phyloP scores from a whole-genome alignment of 2,113 vertebrate species.

The Poeciliopsis occidentalis region DNA sequence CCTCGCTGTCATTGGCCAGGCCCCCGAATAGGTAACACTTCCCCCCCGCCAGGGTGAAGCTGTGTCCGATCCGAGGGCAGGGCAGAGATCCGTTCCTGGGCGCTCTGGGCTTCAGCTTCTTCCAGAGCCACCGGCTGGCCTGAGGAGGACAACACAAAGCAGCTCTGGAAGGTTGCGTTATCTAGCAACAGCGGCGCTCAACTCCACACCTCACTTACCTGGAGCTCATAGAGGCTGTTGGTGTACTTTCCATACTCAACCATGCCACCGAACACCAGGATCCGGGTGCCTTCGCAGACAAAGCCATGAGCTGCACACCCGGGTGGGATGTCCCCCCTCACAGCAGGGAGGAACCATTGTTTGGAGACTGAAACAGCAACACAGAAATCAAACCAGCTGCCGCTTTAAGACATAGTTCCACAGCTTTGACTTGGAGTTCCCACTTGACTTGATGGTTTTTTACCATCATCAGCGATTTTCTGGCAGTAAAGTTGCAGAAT shows the following conservation, averaged over 20 bases:
- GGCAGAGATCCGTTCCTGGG: conserved; percentile 86
- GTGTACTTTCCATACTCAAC: conserved; percentile 98
- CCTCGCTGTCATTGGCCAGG: conserved; percentile 92
- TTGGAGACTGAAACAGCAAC: conserved; percentile 82
- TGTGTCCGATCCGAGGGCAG: conserved; percentile 90
- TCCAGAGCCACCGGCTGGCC: conserved; percentile 98
- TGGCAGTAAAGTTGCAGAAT: not conserved
- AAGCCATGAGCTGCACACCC: conserved; percentile 97
- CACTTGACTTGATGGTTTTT: not conserved
- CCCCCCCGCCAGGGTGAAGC: conserved; percentile 88
- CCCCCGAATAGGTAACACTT: conserved; percentile 94
- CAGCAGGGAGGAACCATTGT: conserved; percentile 98
- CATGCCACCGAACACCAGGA: conserved; percentile 97
- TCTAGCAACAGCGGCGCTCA: too few relatives aligned
- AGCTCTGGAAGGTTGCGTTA: not conserved
- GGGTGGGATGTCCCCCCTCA: conserved; percentile 97
- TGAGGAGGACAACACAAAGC: conserved; percentile 32
- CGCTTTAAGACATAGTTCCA: not conserved
- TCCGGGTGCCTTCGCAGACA: conserved; percentile 92
- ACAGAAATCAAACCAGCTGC: not conserved
- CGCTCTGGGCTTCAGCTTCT: conserved; percentile 91
- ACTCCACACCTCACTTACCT: conserved; percentile 80
- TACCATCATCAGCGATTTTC: not conserved
- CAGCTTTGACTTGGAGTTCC: too few relatives aligned
- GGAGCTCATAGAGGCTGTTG: conserved; percentile 93